These are phyloP conservation scores for Galeopterus variegatus DNA, from an alignment of 2,113 vertebrate species.

Conservation along the genomic window DNA sequence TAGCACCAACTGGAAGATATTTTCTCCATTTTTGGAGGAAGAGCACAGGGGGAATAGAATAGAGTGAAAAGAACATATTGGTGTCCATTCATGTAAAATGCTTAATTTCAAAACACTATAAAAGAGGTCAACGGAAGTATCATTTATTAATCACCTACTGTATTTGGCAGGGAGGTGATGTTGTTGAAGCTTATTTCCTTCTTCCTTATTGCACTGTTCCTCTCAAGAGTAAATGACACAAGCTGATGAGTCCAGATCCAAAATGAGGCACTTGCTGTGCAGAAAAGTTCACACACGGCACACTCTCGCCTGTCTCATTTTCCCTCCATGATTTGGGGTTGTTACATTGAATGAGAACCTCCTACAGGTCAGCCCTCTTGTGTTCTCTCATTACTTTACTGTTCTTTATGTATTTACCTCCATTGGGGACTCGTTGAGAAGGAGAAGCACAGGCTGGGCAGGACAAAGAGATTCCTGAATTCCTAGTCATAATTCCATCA, in stretches of 20 bases:
- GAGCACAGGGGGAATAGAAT: background rate
- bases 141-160: background rate
- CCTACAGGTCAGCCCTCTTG: too few relatives aligned
- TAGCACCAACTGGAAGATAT: background rate
- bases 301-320: background rate
- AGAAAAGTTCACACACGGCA: background rate
- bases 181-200: background rate
- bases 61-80: background rate
- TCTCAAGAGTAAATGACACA: background rate
- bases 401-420: background rate
- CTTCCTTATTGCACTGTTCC: background rate
- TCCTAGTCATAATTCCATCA: background rate
- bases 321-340: accelerated
- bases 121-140: background rate
- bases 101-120: background rate
- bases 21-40: background rate
- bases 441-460: background rate
- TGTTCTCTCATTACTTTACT: background rate
- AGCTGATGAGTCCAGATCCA: background rate
- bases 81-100: background rate
- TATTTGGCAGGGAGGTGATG: background rate
- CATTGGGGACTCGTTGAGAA: background rate
- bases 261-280: too few relatives aligned
- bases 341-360: background rate
- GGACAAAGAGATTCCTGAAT: background rate